A percentile compares a stretch with the other conserved stretches of the same genome.
Conservation (phyloP, 2,797 vertebrate genomes). For the Rhyacichthys aspro region DNA sequence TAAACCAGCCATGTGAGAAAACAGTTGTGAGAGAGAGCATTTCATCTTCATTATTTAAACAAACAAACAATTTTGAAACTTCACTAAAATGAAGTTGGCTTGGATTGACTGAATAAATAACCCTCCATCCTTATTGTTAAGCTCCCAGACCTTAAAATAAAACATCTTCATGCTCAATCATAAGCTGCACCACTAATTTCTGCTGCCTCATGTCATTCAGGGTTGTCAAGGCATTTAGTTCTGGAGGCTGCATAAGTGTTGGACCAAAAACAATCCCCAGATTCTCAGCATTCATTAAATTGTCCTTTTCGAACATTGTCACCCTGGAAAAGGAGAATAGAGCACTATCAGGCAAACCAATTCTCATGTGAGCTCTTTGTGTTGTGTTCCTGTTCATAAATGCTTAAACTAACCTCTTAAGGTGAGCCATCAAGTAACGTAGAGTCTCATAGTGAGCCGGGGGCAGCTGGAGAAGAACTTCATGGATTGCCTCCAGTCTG, state of each 20-base stretch:
- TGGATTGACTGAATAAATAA: constrained; percentile 76
- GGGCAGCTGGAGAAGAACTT: constrained; percentile 91
- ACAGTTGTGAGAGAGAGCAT: constrained; percentile 43
- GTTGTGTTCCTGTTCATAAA: no score
- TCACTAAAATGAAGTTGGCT: constrained; percentile 63
- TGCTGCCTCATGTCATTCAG: constrained; percentile 98
- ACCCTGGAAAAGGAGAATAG: constrained; percentile 80
- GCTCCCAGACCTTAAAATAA: constrained; percentile 91
- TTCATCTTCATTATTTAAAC: constrained; percentile 72
- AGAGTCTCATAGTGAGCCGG: constrained; percentile 97
- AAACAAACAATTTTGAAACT: constrained; percentile 56
- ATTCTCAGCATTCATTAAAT: constrained; percentile 98
- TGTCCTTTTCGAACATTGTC: constrained; percentile 94
- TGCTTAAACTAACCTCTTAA: constrained; percentile 74
- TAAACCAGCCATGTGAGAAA: constrained; percentile 81
- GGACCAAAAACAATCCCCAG: constrained; percentile 97
- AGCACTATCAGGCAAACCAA: not conserved
- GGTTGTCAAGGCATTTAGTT: constrained; percentile 92
- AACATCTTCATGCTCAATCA: constrained; percentile 98
- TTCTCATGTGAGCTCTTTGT: no score
- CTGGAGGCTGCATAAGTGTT: constrained; percentile 95
- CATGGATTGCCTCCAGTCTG: constrained; percentile 94
- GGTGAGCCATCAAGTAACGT: constrained; percentile 85
- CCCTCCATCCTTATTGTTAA: constrained; percentile 52
- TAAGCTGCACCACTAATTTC: constrained; percentile 94